Percentiles rank a stretch among this genome's conserved stretches.
phyloP scores from a whole-genome alignment of 2,888 invertebrate species.

The Trichogramma evanescens region DNA sequence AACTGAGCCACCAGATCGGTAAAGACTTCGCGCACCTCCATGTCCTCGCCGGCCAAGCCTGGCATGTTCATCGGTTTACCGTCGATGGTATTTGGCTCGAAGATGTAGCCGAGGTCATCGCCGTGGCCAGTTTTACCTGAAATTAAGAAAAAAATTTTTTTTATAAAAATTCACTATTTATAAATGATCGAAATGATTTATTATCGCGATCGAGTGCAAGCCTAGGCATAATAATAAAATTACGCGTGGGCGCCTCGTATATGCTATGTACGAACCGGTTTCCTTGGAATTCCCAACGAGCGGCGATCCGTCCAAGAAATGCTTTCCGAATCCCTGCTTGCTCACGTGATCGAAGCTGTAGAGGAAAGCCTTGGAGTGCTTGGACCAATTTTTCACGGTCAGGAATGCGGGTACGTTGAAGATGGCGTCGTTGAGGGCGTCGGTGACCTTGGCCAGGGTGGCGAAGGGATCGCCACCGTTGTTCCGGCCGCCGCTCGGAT shows the following conservation, averaged over 20 bases:
- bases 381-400: conserved; percentile 64
- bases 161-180: not conserved
- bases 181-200: not conserved
- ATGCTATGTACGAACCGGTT: conserved; percentile 10
- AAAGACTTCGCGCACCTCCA: conserved; percentile 59
- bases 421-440: conserved; percentile 63
- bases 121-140: conserved; percentile 30
- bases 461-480: not conserved
- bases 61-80: conserved; percentile 29
- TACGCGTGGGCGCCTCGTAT: not conserved
- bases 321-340: conserved; percentile 55
- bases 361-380: conserved; percentile 59
- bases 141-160: not conserved
- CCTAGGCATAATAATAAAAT: not conserved
- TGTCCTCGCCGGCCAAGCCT: conserved; percentile 51
- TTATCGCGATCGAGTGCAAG: no score
- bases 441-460: conserved; percentile 54
- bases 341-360: conserved; percentile 71
- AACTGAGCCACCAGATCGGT: conserved; percentile 64
- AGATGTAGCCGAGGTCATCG: conserved; percentile 35
- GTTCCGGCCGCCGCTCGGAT: not conserved
- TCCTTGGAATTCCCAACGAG: conserved; percentile 50
- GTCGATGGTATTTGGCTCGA: conserved; percentile 29
- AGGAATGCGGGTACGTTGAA: conserved; percentile 72
- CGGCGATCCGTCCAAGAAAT: conserved; percentile 62